Conservation (phyloP, 2,113 vertebrate species). For the Formicarius rufipectus region DNA sequence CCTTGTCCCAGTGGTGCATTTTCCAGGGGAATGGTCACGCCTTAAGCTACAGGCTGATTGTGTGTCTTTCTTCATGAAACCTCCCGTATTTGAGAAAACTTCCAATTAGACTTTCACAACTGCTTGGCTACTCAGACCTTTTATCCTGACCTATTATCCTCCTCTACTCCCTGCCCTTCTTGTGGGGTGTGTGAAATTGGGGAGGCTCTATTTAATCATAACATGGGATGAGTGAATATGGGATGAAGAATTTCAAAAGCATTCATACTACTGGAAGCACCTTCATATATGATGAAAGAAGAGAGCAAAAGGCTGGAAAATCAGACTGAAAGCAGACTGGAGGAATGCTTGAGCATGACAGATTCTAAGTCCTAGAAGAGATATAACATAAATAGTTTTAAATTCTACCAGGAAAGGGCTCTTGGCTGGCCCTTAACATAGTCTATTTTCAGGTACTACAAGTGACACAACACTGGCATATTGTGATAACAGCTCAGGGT, state of each 20-base stretch:
- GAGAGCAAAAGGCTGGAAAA: not conserved
- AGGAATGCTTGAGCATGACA: not conserved
- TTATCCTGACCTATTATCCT: not conserved
- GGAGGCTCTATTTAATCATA: not conserved
- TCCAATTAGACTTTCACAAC: not conserved
- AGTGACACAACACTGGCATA: fast-evolving
- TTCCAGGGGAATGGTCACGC: not conserved
- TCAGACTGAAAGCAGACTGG: not conserved
- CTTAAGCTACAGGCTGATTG: not conserved
- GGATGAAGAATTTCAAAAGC: not conserved
- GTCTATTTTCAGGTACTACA: not conserved
- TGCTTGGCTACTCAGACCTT: not conserved
- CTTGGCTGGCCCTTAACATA: not conserved
- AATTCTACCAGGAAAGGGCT: not conserved
- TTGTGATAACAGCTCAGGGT: not conserved
- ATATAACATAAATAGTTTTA: not conserved
- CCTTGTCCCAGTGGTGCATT: fast-evolving
- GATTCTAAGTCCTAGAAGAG: not conserved
- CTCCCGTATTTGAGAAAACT: not conserved
- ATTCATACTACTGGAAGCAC: not conserved
- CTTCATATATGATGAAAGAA: fast-evolving
- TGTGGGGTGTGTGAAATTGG: not conserved
- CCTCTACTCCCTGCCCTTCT: not conserved
- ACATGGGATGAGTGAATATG: not conserved
- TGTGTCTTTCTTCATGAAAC: not conserved